A percentile compares a stretch with the other conserved stretches of the same genome.
These are phyloP conservation scores for Phalacrocorax brasilianus DNA, from an alignment of 2,113 vertebrate genomes.

Conservation along the genomic window DNA sequence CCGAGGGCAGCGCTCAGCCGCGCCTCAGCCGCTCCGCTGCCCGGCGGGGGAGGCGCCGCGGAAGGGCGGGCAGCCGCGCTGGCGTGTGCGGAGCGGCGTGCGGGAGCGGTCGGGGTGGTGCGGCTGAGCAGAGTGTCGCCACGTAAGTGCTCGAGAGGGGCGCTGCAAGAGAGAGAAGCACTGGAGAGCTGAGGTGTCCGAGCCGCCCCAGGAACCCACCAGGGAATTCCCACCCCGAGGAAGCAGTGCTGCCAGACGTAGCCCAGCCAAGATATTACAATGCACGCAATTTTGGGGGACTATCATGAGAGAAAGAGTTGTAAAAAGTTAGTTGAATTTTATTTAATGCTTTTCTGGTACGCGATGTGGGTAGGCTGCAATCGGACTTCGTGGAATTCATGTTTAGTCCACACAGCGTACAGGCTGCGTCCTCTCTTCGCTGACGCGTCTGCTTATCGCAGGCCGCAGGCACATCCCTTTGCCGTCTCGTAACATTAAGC, in stretches of 20 bases:
- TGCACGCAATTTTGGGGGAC: accelerated
- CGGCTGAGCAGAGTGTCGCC: accelerated
- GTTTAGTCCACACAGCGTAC: accelerated
- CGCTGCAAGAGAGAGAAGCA: accelerated
- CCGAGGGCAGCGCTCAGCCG: background rate
- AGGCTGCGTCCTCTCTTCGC: accelerated
- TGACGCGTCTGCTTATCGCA: accelerated
- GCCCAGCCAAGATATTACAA: accelerated
- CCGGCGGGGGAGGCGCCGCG: too few species aligned
- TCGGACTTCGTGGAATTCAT: accelerated
- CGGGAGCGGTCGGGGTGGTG: background rate
- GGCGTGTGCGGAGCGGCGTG: accelerated
- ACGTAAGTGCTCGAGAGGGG: accelerated
- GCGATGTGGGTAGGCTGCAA: background rate
- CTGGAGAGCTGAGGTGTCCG: background rate
- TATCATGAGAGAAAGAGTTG: accelerated
- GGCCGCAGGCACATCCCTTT: background rate
- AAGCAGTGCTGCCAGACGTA: accelerated
- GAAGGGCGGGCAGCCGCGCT: too few species aligned
- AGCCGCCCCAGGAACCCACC: accelerated
- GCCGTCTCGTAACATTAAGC: accelerated
- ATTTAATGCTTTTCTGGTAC: too few species aligned
- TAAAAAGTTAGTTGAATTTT: background rate
- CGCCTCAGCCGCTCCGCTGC: too few species aligned
- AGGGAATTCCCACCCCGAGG: accelerated